These are phyloP conservation scores for Blastobasis lacticolella DNA, from an alignment of 2,888 invertebrate genomes.

Conservation along the genomic window DNA sequence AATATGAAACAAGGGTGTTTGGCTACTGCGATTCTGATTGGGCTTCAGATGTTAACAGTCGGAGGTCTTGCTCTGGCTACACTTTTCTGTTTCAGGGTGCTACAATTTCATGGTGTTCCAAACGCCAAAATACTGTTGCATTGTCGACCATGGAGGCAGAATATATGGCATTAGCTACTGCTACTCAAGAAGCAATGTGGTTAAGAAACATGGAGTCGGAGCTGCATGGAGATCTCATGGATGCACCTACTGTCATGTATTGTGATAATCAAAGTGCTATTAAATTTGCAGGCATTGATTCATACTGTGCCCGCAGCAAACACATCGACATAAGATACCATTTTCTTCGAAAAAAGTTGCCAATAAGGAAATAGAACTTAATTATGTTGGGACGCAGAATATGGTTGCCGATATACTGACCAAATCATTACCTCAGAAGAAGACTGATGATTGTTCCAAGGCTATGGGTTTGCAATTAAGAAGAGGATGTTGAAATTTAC, in stretches of 20 bases:
- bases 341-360: constrained; percentile 13
- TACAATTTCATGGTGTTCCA: constrained; percentile 21
- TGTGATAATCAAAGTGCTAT: constrained; percentile 20
- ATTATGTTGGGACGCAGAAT: constrained; percentile 5
- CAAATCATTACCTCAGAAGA: constrained; percentile 9
- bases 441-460: constrained; percentile 5
- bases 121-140: constrained; percentile 14
- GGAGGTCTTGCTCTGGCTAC: constrained; percentile 21
- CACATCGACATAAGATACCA: constrained; percentile 17
- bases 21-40: constrained; percentile 23
- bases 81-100: constrained; percentile 22
- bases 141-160: constrained; percentile 12
- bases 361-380: constrained; percentile 5
- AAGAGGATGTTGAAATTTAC: constrained; percentile 6
- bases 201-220: constrained; percentile 12
- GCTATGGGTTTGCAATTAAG: constrained; percentile 1
- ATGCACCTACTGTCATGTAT: constrained; percentile 5
- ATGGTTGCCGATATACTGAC: constrained; percentile 15
- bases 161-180: constrained; percentile 17
- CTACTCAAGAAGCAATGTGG: constrained; percentile 17
- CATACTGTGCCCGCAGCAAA: constrained; percentile 11
- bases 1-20: constrained; percentile 2
- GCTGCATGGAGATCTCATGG: constrained; percentile 1
- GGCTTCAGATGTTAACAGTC: constrained; percentile 13
- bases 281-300: constrained; percentile 10